Conservation (phyloP, 2,888 invertebrate genomes). For the Andrena flavipes region DNA sequence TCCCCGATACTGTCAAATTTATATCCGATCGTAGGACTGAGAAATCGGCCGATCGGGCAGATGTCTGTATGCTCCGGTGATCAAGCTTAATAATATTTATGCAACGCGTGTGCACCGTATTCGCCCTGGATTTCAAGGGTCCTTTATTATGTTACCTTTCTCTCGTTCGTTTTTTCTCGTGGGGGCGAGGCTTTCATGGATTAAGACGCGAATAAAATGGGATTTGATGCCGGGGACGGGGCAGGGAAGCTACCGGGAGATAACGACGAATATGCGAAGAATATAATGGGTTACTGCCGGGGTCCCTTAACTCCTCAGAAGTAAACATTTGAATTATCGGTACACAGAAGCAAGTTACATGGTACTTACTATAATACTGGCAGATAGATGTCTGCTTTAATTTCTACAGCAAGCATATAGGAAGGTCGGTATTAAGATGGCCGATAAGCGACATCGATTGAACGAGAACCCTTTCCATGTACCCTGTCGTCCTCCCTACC, state of each 20-base stretch:
- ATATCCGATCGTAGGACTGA: conserved; percentile 68
- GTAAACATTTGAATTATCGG: no score
- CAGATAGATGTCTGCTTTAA: neutral
- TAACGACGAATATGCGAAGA: conserved; percentile 7
- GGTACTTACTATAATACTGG: neutral
- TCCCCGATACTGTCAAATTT: conserved; percentile 73
- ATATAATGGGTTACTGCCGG: no score
- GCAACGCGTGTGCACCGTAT: conserved; percentile 75
- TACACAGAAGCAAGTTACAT: no score
- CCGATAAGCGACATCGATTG: conserved; percentile 56
- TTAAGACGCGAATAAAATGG: conserved; percentile 54
- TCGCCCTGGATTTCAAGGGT: conserved; percentile 60
- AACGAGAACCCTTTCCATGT: conserved; percentile 55
- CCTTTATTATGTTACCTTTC: conserved; percentile 58
- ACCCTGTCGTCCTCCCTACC: conserved; percentile 69
- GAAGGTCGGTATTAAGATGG: conserved; percentile 64
- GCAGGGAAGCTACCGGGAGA: neutral
- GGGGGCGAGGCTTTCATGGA: conserved; percentile 50
- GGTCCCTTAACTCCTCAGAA: no score
- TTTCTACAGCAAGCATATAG: conserved; percentile 4
- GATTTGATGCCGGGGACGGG: conserved; percentile 16
- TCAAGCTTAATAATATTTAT: conserved; percentile 81
- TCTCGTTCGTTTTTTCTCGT: conserved; percentile 21
- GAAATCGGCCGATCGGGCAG: conserved; percentile 71
- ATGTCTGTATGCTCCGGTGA: conserved; percentile 78